Conservation (phyloP, 2,797 vertebrate species). For the Odontamblyopus lacepedii region DNA sequence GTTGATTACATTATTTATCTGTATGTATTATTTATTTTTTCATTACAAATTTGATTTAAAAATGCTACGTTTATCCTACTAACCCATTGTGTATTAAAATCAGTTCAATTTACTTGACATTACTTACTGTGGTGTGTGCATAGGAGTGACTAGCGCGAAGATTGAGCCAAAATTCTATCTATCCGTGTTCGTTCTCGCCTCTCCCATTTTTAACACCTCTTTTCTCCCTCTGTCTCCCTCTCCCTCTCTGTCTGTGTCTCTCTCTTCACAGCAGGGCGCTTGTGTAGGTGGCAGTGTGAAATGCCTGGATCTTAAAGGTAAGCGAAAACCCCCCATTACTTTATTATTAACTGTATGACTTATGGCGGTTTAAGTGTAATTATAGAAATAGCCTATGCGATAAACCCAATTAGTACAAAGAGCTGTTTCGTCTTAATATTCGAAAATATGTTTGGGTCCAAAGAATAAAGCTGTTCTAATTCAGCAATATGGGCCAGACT, state of each 20-base stretch:
- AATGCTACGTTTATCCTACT: background rate
- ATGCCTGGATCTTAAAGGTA: slow-evolving; percentile 81
- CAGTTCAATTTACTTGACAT: background rate
- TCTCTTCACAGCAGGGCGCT: slow-evolving; percentile 68
- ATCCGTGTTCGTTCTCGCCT: slow-evolving; percentile 35
- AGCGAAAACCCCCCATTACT: slow-evolving; percentile 44
- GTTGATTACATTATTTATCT: background rate
- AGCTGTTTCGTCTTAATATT: slow-evolving; percentile 7
- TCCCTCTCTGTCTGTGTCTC: slow-evolving; percentile 22
- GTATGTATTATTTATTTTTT: background rate
- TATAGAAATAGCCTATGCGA: slow-evolving; percentile 16
- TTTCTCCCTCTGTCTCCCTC: slow-evolving; percentile 19
- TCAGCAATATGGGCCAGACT: slow-evolving; percentile 9
- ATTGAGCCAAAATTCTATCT: slow-evolving; percentile 38
- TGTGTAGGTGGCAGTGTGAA: slow-evolving; percentile 69
- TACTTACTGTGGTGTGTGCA: background rate
- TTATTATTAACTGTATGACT: slow-evolving; percentile 50
- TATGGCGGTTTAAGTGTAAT: slow-evolving; percentile 21
- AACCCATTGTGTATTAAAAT: too few species aligned
- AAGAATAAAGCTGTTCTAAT: slow-evolving; percentile 1
- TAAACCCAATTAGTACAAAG: background rate
- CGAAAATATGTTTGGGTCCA: slow-evolving; percentile 1
- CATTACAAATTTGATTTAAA: background rate
- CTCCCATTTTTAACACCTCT: slow-evolving; percentile 47
- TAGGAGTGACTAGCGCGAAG: slow-evolving; percentile 20